Base-by-base conservation (phyloP, 2,888 invertebrate genomes). In the Odontothrips loti region DNA sequence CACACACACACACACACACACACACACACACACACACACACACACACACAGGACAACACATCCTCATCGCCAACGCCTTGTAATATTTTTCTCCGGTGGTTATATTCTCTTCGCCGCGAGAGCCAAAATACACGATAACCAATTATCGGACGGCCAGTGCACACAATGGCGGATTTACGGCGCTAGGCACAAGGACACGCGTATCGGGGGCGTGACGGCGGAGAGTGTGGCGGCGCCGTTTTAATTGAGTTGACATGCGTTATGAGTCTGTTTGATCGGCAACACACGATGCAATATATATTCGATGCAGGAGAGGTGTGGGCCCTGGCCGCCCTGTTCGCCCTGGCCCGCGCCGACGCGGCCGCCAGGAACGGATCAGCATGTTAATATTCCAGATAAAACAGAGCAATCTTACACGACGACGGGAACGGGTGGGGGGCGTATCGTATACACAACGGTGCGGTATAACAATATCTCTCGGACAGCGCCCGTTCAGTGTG, bases 241-340 rank as follows among this genome's bases (percentile, higher is more conserved):
- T 58, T 58, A 58, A 58, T 58, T 58, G 58, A 58, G 58, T 58
- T 58, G 58, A 58, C 58, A 58, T 58, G 58, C 58, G 58, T 58
- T 58, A 58, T 58, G 58, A 58, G 58, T 58, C 34, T 43, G 58
- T 58, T 11, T 58, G 58, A 58, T 58, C 58, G 51, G 51, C 51
- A 51, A 51, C 51, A 58, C 58, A 58, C 58, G 58, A 58, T 58
- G 58, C 58, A 58, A 58, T 58, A 58, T 58, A 43, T 6, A 58
- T 58, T 15, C 20, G 58, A 17, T 17, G 58, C 17, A 17, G 58
- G 58, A 17, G 58, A 4, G 58, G 58, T 20, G 58, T 17, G 20
- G 58, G 58, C 48, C 48, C 10, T 12, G 48, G 10, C 10, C 51
- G 51, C 51, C 1, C 51, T 11, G 51, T 51, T 17, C 51, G 34